Percentiles rank a stretch among this genome's conserved stretches.
phyloP scores from a whole-genome alignment of 2,113 vertebrate genomes.

The Macaca nemestrina region DNA sequence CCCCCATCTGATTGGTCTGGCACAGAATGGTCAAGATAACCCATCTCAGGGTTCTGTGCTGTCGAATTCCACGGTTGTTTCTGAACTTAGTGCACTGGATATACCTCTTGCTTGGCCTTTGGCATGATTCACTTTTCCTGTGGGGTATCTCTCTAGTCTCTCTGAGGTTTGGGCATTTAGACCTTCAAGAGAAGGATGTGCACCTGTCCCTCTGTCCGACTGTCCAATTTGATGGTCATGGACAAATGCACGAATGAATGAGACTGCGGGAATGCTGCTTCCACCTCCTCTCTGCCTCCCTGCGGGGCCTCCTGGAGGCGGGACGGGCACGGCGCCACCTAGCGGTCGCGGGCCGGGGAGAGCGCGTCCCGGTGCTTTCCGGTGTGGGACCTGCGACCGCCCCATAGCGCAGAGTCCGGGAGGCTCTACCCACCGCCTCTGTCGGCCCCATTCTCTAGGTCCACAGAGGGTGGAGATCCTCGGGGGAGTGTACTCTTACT shows the following conservation, averaged over 20 bases:
- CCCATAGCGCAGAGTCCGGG: accelerated
- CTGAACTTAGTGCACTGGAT: neutral
- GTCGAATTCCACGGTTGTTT: neutral
- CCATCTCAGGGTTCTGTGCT: neutral
- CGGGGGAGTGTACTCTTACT: accelerated
- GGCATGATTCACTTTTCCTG: neutral
- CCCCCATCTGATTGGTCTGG: neutral
- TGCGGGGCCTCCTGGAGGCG: neutral
- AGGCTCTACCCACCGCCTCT: neutral
- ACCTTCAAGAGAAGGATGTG: neutral
- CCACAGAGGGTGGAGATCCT: neutral
- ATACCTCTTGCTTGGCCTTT: neutral
- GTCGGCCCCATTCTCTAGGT: accelerated
- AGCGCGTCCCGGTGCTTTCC: neutral
- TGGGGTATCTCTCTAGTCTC: neutral
- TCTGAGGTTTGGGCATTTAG: neutral
- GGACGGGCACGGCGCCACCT: constrained; percentile 72
- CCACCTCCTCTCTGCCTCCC: neutral
- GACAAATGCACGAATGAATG: neutral
- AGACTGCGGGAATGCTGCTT: neutral
- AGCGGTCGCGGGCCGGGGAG: constrained; percentile 33
- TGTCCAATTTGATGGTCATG: neutral
- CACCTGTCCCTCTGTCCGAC: neutral
- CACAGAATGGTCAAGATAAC: neutral
- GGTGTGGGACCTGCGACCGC: accelerated